Evolutionary conservation across 2,888 invertebrate species (phyloP).

Genomic region (Seladonia tumulorum): DNA sequence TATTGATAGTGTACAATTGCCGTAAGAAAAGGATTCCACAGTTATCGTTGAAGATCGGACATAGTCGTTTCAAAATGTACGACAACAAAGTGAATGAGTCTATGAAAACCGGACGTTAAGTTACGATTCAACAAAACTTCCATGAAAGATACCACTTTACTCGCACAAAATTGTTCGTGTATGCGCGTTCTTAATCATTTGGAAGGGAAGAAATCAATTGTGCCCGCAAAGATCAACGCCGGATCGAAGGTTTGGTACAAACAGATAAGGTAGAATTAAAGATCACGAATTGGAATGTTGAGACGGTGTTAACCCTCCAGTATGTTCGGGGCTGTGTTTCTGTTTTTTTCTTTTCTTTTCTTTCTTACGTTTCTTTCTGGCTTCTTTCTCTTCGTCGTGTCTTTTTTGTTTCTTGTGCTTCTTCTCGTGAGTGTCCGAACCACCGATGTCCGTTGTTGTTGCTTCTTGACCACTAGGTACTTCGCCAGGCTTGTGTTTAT

Average conservation of each 20-base stretch:
- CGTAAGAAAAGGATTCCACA: constrained; percentile 10
- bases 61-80: constrained; percentile 8
- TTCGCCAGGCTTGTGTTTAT: constrained; percentile 95
- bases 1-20: constrained; percentile 43
- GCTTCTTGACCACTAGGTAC: constrained; percentile 90
- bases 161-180: constrained; percentile 19
- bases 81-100: constrained; percentile 5
- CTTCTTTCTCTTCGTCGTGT: constrained; percentile 96
- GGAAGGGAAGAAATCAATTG: constrained; percentile 31
- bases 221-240: constrained; percentile 21
- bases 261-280: constrained; percentile 69
- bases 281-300: constrained; percentile 86
- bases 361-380: constrained; percentile 95
- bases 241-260: constrained; percentile 60
- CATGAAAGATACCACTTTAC: constrained; percentile 1
- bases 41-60: constrained; percentile 1
- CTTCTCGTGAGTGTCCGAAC: constrained; percentile 95
- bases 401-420: constrained; percentile 97
- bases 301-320: constrained; percentile 88
- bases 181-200: constrained; percentile 9
- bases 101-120: not conserved
- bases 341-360: constrained; percentile 98
- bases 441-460: constrained; percentile 88
- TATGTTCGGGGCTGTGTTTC: constrained; percentile 95
- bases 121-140: constrained; percentile 12